Evolutionary conservation across 2,797 vertebrate species (phyloP).

Genomic region (Florisuga fusca): DNA sequence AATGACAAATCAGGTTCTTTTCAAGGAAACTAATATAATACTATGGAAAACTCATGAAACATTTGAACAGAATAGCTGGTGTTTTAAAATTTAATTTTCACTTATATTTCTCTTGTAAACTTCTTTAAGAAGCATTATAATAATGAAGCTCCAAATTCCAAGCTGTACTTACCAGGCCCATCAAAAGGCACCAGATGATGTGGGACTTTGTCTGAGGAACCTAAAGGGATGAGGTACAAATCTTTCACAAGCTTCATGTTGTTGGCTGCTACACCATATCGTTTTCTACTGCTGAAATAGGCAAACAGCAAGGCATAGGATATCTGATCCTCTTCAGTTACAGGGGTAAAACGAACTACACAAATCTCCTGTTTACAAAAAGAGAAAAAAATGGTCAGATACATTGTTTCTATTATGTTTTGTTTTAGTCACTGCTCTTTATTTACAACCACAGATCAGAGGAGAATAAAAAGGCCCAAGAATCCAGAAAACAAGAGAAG

Average conservation of each 20-base stretch:
- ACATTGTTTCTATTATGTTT: not conserved
- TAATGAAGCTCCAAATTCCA: not conserved
- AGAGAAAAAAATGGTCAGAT: not conserved
- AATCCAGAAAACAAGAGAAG: not conserved
- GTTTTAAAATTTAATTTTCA: not conserved
- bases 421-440: not conserved
- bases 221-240: slow-evolving; percentile 97
- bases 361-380: slow-evolving; percentile 90
- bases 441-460: not conserved
- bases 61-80: not conserved
- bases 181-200: slow-evolving; percentile 98
- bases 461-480: not conserved
- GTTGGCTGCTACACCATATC: slow-evolving; percentile 97
- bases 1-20: not conserved
- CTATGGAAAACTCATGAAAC: not conserved
- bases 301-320: slow-evolving; percentile 95
- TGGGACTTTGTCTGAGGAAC: slow-evolving; percentile 94
- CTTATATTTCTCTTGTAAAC: not conserved
- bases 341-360: slow-evolving; percentile 94
- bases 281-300: slow-evolving; percentile 97
- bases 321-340: slow-evolving; percentile 98
- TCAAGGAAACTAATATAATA: not conserved
- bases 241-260: slow-evolving; percentile 98
- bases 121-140: accelerated
- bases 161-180: slow-evolving; percentile 90